phyloP scores from a whole-genome alignment of 2,113 vertebrate genomes.

The Grammomys dolichurus region DNA sequence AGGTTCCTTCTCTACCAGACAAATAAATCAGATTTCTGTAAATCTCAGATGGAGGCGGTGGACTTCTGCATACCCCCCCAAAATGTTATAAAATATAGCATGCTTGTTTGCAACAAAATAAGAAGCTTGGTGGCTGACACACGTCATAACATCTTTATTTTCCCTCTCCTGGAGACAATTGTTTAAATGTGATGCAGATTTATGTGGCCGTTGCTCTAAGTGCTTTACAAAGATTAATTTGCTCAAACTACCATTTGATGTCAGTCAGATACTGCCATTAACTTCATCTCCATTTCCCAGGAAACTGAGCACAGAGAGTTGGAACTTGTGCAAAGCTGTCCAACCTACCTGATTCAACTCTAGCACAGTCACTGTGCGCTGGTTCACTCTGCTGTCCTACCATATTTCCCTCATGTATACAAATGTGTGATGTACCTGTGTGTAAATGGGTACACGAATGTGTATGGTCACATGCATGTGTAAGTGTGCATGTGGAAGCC shows the following conservation, averaged over 20 bases:
- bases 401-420: not conserved
- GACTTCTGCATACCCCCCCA: not conserved
- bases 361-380: not conserved
- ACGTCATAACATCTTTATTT: not conserved
- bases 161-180: not conserved
- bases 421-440: not conserved
- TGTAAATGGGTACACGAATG: not conserved
- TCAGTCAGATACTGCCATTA: not conserved
- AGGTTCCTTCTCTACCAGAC: slow-evolving; percentile 12
- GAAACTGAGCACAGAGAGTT: not conserved
- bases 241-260: not conserved
- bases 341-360: not conserved
- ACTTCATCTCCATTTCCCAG: not conserved
- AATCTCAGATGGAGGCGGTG: not conserved
- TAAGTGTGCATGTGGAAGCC: not conserved
- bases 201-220: not conserved
- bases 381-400: not conserved
- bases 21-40: not conserved
- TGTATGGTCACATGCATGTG: not conserved
- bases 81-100: slow-evolving; percentile 1
- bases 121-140: not conserved
- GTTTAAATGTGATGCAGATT: slow-evolving; percentile 34
- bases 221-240: not conserved
- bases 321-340: not conserved
- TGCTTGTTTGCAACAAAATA: not conserved